phyloP scores from a whole-genome alignment of 2,888 invertebrate genomes.

The Halictus ligatus region DNA sequence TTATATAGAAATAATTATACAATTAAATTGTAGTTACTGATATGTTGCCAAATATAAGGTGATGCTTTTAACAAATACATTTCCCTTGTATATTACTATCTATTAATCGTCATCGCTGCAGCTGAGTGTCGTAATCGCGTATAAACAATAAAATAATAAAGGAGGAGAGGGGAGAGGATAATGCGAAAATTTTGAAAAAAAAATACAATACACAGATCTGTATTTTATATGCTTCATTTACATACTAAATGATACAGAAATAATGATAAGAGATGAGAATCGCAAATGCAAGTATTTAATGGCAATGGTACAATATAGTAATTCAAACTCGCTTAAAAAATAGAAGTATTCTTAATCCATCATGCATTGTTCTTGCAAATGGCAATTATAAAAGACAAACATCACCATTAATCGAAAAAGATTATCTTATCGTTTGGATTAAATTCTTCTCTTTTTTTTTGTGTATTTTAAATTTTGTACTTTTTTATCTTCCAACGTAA shows the following conservation, averaged over 20 bases:
- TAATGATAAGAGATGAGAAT: constrained; percentile 72
- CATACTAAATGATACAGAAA: constrained; percentile 80
- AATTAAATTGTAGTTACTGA: constrained; percentile 67
- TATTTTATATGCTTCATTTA: constrained; percentile 75
- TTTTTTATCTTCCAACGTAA: constrained; percentile 60
- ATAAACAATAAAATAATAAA: neutral
- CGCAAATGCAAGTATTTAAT: constrained; percentile 77
- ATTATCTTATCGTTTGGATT: constrained; percentile 50
- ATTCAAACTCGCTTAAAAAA: constrained; percentile 63
- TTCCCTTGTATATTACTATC: constrained; percentile 7
- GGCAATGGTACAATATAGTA: constrained; percentile 66
- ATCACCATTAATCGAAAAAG: constrained; percentile 22
- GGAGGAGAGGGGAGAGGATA: neutral
- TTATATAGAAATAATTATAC: constrained; percentile 66
- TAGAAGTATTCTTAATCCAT: constrained; percentile 44
- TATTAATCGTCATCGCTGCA: neutral
- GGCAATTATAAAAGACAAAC: constrained; percentile 35
- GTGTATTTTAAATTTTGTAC: constrained; percentile 57
- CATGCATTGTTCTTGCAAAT: constrained; percentile 26
- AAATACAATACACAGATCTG: constrained; percentile 63
- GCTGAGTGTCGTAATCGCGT: neutral
- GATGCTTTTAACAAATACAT: constrained; percentile 69
- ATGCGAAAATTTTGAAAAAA: neutral
- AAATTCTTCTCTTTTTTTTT: constrained; percentile 53
- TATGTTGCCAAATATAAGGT: constrained; percentile 78